Evolutionary conservation across 2,888 invertebrate genomes (phyloP).

Genomic region (Leptothorax acervorum): DNA sequence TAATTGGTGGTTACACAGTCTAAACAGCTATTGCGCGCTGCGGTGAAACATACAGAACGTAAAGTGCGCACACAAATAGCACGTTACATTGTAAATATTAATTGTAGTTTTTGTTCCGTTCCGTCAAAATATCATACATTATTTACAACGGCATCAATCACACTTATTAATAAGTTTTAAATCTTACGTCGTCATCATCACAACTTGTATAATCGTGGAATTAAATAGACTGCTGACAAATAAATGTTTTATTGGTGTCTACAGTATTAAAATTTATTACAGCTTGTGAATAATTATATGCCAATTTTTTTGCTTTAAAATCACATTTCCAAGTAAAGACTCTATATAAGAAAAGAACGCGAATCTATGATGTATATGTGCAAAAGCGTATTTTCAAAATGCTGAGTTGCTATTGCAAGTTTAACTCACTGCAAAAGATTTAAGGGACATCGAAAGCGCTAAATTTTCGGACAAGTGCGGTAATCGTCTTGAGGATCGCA

Average conservation of each 20-base stretch:
- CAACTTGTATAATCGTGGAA: not conserved
- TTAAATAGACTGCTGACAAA: not conserved
- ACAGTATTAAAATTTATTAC: not conserved
- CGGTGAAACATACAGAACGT: constrained; percentile 45
- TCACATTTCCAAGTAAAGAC: not conserved
- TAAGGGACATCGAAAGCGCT: constrained; percentile 64
- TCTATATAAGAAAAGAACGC: not conserved
- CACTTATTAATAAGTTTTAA: constrained; percentile 48
- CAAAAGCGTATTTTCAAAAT: constrained; percentile 31
- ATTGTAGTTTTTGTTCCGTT: constrained; percentile 63
- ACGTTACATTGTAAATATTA: constrained; percentile 77
- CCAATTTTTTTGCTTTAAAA: not conserved
- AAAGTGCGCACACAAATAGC: constrained; percentile 62
- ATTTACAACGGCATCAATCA: constrained; percentile 51
- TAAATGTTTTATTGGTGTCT: not conserved
- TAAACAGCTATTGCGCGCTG: constrained; percentile 50
- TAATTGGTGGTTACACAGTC: constrained; percentile 68
- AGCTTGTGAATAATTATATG: not conserved
- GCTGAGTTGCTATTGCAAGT: constrained; percentile 37
- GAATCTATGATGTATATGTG: constrained; percentile 7
- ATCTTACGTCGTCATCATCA: constrained; percentile 33
- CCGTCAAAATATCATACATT: constrained; percentile 61
- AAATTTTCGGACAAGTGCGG: constrained; percentile 72
- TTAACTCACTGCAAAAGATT: constrained; percentile 61
- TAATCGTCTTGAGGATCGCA: constrained; percentile 79